phyloP scores from a whole-genome alignment of 2,888 invertebrate species.

The Hirtodrosophila histrioides region DNA sequence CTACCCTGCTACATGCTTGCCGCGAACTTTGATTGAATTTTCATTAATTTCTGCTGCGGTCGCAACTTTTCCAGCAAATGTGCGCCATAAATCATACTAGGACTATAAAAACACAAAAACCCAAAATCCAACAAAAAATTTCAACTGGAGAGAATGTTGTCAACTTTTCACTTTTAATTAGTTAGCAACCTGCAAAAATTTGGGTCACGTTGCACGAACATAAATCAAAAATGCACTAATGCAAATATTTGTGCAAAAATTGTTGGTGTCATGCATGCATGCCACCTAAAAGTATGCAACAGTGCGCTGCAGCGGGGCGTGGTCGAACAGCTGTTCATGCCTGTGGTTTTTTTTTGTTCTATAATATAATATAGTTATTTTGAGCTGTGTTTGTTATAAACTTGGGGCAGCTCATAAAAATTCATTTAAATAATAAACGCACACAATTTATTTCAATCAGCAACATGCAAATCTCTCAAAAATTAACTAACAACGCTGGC shows the following conservation, averaged over 20 bases:
- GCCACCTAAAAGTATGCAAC: constrained; percentile 63
- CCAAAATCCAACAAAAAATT: constrained; percentile 28
- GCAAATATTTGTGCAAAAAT: constrained; percentile 64
- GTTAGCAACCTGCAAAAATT: constrained; percentile 62
- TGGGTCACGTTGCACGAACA: constrained; percentile 63
- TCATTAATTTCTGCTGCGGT: constrained; percentile 72
- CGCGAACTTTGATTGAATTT: constrained; percentile 72
- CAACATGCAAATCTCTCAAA: constrained; percentile 3
- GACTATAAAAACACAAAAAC: constrained; percentile 34
- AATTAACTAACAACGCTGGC: constrained; percentile 1
- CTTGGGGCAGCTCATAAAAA: constrained; percentile 22
- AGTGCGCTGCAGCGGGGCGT: constrained; percentile 29
- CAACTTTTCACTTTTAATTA: constrained; percentile 78
- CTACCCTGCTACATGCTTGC: constrained; percentile 8
- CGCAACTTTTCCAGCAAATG: constrained; percentile 54
- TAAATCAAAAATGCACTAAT: constrained; percentile 70
- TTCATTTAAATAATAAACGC: constrained; percentile 29
- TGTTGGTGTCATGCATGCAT: constrained; percentile 38
- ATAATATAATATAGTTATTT: no score
- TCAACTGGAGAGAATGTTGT: constrained; percentile 68
- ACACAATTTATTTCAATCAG: constrained; percentile 46
- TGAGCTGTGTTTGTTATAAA: constrained; percentile 1
- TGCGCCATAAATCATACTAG: constrained; percentile 62
- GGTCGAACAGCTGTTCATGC: constrained; percentile 35
- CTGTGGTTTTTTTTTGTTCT: constrained; percentile 19